phyloP scores from a whole-genome alignment of 2,113 vertebrate species.

The Ifrita kowaldi region DNA sequence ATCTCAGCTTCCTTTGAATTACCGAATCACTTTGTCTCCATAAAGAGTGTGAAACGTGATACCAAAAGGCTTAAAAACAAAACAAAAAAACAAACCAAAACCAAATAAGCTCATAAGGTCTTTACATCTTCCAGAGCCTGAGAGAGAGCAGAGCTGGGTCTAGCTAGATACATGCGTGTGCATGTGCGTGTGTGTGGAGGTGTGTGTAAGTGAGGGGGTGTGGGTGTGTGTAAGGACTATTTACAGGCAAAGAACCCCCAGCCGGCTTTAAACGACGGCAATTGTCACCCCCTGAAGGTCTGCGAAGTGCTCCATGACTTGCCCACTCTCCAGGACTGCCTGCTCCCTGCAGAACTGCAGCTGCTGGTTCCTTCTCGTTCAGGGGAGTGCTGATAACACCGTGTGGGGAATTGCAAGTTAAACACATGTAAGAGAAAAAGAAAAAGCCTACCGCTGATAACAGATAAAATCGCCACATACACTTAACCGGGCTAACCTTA shows the following conservation, averaged over 20 bases:
- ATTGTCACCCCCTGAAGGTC: background rate
- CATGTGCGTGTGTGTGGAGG: too few species aligned
- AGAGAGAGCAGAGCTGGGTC: background rate
- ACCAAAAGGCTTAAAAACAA: background rate
- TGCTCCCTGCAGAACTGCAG: background rate
- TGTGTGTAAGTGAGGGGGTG: too few species aligned
- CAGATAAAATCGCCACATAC: background rate
- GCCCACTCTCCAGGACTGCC: background rate
- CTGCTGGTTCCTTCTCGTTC: background rate
- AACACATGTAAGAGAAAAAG: background rate
- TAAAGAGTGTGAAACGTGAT: background rate
- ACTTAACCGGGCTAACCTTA: conserved; percentile 10
- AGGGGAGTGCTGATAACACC: background rate
- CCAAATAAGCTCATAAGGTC: background rate
- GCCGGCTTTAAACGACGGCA: background rate
- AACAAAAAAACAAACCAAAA: background rate
- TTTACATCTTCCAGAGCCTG: background rate
- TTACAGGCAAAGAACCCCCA: background rate
- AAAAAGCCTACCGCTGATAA: background rate
- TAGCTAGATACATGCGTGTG: background rate
- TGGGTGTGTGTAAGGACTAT: background rate
- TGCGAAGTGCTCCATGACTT: background rate
- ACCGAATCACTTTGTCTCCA: background rate
- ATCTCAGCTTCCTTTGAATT: background rate
- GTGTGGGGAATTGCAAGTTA: background rate